Evolutionary conservation across 2,888 invertebrate genomes (phyloP).

Genomic region (Reticulitermes lucifugus): DNA sequence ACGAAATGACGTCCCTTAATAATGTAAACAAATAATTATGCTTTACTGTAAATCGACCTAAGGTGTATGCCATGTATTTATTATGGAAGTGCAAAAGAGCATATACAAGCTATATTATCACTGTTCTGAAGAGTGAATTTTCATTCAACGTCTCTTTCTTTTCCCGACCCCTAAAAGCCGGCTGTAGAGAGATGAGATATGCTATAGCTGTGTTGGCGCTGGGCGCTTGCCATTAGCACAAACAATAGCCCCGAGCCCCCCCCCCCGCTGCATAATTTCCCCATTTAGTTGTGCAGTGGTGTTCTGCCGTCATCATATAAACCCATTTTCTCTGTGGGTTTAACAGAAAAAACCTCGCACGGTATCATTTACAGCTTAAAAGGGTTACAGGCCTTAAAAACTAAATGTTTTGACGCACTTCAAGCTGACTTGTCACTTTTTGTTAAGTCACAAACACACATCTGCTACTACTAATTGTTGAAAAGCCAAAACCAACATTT

Average conservation of each 20-base stretch:
- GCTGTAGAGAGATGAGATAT: neutral
- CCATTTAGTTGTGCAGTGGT: slow-evolving; percentile 2
- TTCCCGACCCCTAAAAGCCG: neutral
- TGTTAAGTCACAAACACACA: neutral
- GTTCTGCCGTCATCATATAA: slow-evolving; percentile 6
- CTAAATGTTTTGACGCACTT: neutral
- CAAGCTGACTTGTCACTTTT: neutral
- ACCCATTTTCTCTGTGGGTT: slow-evolving; percentile 9
- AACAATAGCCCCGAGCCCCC: neutral
- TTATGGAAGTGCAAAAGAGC: neutral
- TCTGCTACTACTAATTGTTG: neutral
- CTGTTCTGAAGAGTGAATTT: neutral
- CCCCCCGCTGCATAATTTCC: neutral
- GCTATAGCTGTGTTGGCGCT: neutral
- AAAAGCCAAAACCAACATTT: too few species aligned
- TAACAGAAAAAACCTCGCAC: neutral
- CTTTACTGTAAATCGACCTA: too few species aligned
- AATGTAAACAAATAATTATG: neutral
- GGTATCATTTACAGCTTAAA: slow-evolving; percentile 6
- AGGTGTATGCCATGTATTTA: neutral
- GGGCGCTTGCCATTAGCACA: neutral
- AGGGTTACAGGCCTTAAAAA: neutral
- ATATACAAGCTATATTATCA: neutral
- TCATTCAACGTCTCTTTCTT: neutral
- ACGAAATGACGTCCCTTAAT: neutral